These are phyloP conservation scores for Nicator chloris DNA, from an alignment of 2,113 vertebrate genomes.

Conservation along the genomic window DNA sequence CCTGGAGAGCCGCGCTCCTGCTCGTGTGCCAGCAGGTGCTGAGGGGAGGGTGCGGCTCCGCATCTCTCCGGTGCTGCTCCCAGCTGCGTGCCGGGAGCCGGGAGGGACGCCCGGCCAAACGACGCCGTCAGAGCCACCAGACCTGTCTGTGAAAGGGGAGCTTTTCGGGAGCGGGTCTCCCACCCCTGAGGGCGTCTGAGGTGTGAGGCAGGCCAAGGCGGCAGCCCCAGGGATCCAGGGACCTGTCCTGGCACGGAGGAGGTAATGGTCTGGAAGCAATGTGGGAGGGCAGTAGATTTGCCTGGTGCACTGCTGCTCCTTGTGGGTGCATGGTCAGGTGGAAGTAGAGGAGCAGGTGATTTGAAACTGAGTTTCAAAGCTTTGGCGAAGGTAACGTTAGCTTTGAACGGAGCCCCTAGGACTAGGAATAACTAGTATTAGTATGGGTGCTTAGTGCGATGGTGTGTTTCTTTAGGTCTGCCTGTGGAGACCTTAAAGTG, in stretches of 20 bases:
- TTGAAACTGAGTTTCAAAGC: neutral
- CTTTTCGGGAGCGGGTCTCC: neutral
- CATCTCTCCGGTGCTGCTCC: neutral
- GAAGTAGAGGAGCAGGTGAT: neutral
- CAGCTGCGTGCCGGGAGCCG: neutral
- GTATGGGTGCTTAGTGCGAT: neutral
- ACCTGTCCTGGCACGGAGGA: neutral
- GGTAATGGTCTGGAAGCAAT: neutral
- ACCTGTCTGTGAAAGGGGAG: neutral
- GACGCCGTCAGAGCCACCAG: rapidly evolving
- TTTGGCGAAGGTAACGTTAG: neutral
- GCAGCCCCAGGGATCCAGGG: neutral
- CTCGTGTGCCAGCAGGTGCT: neutral
- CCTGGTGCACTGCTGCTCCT: neutral
- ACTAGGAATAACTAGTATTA: neutral
- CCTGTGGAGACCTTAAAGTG: neutral
- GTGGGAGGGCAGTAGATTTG: neutral
- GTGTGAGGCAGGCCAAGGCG: neutral
- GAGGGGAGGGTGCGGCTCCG: neutral
- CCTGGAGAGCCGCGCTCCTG: neutral
- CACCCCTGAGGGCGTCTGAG: neutral
- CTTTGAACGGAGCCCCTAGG: neutral
- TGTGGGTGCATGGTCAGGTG: neutral
- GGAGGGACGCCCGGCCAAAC: neutral
- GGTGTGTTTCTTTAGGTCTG: neutral